phyloP scores from a whole-genome alignment of 2,797 vertebrate species.

The Pempheris klunzingeri region DNA sequence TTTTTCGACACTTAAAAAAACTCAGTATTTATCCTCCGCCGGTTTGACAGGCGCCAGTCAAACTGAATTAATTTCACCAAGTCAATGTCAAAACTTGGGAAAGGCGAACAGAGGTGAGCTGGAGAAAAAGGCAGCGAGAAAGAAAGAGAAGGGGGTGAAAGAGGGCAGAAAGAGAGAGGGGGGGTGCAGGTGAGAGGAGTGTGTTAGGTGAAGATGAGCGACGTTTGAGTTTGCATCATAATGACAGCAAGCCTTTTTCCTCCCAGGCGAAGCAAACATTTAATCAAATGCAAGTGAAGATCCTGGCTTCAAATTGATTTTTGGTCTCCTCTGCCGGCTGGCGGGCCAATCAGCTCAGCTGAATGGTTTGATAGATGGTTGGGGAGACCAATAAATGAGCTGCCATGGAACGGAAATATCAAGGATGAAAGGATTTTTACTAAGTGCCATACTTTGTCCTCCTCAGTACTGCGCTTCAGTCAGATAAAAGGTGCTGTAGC shows the following conservation, averaged over 20 bases:
- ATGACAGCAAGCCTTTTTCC: conserved; percentile 39
- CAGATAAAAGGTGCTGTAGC: not conserved
- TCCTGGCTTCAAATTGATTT: conserved; percentile 55
- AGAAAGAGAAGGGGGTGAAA: conserved; percentile 20
- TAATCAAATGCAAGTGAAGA: conserved; percentile 57
- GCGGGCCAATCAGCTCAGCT: conserved; percentile 56
- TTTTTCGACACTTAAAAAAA: conserved; percentile 24
- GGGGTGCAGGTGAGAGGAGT: not conserved
- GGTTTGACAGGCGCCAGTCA: conserved; percentile 58
- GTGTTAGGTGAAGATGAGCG: conserved; percentile 11
- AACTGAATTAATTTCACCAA: conserved; percentile 34
- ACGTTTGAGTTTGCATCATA: conserved; percentile 59
- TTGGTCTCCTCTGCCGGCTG: conserved; percentile 29
- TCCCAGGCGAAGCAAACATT: conserved; percentile 40
- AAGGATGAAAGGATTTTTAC: conserved; percentile 30
- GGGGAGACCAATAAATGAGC: conserved; percentile 60
- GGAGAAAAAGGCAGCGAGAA: not conserved
- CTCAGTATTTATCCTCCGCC: conserved; percentile 19
- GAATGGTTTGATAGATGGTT: conserved; percentile 62
- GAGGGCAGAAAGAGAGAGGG: not conserved
- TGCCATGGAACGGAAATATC: conserved; percentile 51
- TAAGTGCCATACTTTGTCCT: conserved; percentile 14
- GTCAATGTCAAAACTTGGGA: conserved; percentile 37
- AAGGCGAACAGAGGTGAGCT: conserved; percentile 25
- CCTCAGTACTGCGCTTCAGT: not conserved